These are phyloP conservation scores for Alethe diademata DNA, from an alignment of 2,113 vertebrate genomes.

Conservation along the genomic window DNA sequence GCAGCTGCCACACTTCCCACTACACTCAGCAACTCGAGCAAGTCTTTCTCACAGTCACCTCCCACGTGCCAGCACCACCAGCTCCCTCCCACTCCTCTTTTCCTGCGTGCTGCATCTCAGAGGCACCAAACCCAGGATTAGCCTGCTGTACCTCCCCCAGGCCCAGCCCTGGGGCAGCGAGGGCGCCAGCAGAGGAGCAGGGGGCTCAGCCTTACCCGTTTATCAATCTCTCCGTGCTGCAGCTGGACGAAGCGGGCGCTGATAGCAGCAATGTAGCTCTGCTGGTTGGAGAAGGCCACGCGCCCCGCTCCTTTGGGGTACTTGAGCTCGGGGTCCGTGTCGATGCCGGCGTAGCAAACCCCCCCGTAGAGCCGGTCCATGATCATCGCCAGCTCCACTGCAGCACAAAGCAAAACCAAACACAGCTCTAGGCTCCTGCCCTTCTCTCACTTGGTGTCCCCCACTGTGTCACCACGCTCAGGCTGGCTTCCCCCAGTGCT, in stretches of 20 bases:
- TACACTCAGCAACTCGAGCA: background rate
- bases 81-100: background rate
- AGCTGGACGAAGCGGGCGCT: conserved; percentile 99
- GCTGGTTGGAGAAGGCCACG: conserved; percentile 98
- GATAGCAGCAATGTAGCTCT: conserved; percentile 99
- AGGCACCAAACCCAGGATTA: background rate
- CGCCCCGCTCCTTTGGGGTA: conserved; percentile 98
- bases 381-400: conserved; percentile 99
- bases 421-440: background rate
- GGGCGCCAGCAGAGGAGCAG: background rate
- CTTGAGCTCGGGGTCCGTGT: conserved; percentile 98
- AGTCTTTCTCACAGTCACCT: conserved; percentile 31
- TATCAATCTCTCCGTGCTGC: conserved; percentile 99
- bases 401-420: conserved; percentile 12
- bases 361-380: conserved; percentile 98
- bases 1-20: conserved; percentile 38
- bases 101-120: background rate
- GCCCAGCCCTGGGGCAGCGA: background rate
- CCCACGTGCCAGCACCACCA: conserved; percentile 8
- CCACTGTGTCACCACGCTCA: background rate
- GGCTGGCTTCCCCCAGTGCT: background rate
- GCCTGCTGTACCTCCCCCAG: background rate
- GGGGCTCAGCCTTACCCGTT: conserved; percentile 86
- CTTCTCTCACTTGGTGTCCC: background rate
- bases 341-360: conserved; percentile 98